phyloP scores from a whole-genome alignment of 2,888 invertebrate genomes.

The Oligia strigilis region DNA sequence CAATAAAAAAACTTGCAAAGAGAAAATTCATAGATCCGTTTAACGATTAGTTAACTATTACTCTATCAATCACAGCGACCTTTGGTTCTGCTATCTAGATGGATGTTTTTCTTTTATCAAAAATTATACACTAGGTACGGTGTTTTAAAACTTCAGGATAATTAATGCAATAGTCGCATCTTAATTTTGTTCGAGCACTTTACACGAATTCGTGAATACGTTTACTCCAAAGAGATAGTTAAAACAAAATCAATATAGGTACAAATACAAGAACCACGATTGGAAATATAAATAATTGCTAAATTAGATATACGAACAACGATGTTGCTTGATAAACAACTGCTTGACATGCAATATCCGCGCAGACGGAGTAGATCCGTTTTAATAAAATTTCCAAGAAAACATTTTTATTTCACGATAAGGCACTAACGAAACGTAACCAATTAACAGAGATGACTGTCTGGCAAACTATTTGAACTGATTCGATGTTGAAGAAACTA shows the following conservation, averaged over 20 bases:
- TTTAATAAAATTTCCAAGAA: constrained; percentile 61
- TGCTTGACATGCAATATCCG: constrained; percentile 72
- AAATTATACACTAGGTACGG: background rate
- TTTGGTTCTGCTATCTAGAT: background rate
- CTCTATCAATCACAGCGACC: constrained; percentile 64
- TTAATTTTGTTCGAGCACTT: background rate
- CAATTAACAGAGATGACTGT: constrained; percentile 60
- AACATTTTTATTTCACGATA: constrained; percentile 65
- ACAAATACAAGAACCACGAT: constrained; percentile 48
- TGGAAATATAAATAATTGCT: constrained; percentile 62
- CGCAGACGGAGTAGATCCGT: constrained; percentile 57
- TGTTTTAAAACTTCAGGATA: background rate
- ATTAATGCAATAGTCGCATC: background rate
- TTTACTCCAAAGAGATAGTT: constrained; percentile 12
- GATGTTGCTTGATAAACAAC: constrained; percentile 72
- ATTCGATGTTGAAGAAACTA: constrained; percentile 22
- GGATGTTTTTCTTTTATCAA: background rate
- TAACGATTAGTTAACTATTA: constrained; percentile 70
- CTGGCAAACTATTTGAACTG: constrained; percentile 26
- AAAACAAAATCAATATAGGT: constrained; percentile 32
- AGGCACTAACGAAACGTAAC: constrained; percentile 67
- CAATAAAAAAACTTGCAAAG: constrained; percentile 76
- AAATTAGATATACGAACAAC: constrained; percentile 68
- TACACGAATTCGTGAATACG: constrained; percentile 12
- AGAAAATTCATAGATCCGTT: constrained; percentile 77